Evolutionary conservation across 2,113 vertebrate species (phyloP), one percentile per base, ranked within the genome.

Genomic region (Leucoraja erinaceus): DNA sequence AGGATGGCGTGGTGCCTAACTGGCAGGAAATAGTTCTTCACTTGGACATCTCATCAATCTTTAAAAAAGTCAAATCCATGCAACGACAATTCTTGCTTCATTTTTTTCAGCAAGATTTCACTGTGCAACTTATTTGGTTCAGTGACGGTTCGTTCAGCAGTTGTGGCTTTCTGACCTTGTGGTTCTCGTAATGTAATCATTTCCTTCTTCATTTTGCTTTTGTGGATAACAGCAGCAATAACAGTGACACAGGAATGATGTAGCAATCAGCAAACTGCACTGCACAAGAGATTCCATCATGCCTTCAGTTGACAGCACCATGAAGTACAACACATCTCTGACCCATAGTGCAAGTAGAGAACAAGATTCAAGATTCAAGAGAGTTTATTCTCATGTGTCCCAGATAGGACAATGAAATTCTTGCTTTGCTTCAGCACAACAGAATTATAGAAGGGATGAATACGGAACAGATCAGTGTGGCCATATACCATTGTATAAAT

Each of bases 181-280:
- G 83, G 28, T 59, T 88, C 83, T 63, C 28, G 28, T 63, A 59
- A 86, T 61, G 81, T 86, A 88, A 88, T 88, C 83, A 88, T 28
- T 88, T 88, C 83, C 83, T 88, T 88, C 83, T 88, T 66, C 83
- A 88, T 88, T 88, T 88, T 20, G 59, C 5, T 63, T 28, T 63
- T 63, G 18, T 18, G 16, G 83, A 31, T 28, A 31, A 86, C 59
- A 63, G 83, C 83, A 84, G 11, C 54, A n/a, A n/a, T 61, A 28
- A 56, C 25, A 63, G 83, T 66, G 59, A 88, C 59, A 20, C 83
- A 14, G 3, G 59, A 22, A 88, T 63, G 31, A 88, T 88, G 59
- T 31, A 33, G 83, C 83, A 88, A 63, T 88, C 83, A 88, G 28
- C 59, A 18, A 11, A n/a, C 59, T 86, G 59, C 59, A 31, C 59